Base-by-base conservation (phyloP, 30 jellyfish, hydroid and myxozoan genomes). In the Chrysaora quinquecirrha region DNA sequence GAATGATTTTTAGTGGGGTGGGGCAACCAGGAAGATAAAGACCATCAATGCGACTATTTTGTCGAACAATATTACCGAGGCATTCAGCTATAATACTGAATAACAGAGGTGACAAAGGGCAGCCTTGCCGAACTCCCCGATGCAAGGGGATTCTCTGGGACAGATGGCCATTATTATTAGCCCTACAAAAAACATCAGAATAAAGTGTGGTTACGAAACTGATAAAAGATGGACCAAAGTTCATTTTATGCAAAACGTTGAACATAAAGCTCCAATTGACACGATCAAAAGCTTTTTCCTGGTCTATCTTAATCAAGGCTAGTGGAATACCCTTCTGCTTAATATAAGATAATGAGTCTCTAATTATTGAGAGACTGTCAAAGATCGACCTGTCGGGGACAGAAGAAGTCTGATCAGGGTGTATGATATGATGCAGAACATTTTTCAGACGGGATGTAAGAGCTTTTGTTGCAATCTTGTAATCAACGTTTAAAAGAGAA, bases 381-480 rank as follows among this genome's bases (percentile, higher is more conserved):
- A 16, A 35, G 50, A 87, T 78, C 14, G 78, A 64, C 3, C 96
- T 21, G 27, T 88, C 94, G 14, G 96, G 89, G 11, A 63, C 96
- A 78, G 84, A 58, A 34, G 81, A 76, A 3, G 93, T 67, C 62
- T 77, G 95, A 48, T 78, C 86, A 19, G 48, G 78, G 33, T 29
- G 29, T 22, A 87, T 33, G 0, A 87, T 31, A 47, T 30, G 56
- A 20, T 30, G 49, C 9, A 79, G 75, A 31, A 1, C 69, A 11
- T n/a, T 16, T n/a, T n/a, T n/a, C n/a, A n/a, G n/a, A n/a, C n/a
- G n/a, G n/a, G n/a, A n/a, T n/a, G n/a, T n/a, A n/a, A n/a, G n/a
- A n/a, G n/a, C n/a, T n/a, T n/a, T n/a, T n/a, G n/a, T n/a, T n/a
- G n/a, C n/a, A n/a, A n/a, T 38, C 6, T 27, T 77, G 35, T 56